phyloP scores from a whole-genome alignment of 2,888 invertebrate genomes.

The Dilophus febrilis region DNA sequence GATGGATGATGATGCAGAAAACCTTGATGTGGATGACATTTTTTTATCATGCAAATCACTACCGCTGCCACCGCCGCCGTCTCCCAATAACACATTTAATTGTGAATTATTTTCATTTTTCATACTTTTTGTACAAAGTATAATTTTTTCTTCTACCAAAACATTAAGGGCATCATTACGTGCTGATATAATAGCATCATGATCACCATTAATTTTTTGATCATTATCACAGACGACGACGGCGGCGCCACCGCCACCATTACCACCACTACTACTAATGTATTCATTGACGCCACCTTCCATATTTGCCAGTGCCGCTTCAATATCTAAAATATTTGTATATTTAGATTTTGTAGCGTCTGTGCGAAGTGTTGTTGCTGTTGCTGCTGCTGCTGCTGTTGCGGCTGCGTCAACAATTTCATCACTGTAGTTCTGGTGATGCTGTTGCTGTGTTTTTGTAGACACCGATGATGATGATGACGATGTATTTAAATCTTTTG shows the following conservation, averaged over 20 bases:
- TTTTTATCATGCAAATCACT: too few relatives aligned
- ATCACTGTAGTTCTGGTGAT: too few relatives aligned
- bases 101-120: constrained; percentile 9
- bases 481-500: not conserved
- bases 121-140: constrained; percentile 8
- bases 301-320: constrained; percentile 55
- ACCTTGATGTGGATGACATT: too few relatives aligned
- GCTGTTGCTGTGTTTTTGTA: not conserved
- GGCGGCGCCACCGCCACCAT: too few relatives aligned
- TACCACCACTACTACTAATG: constrained; percentile 23
- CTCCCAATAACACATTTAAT: not conserved
- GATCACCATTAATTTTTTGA: constrained; percentile 25
- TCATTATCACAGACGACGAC: too few relatives aligned
- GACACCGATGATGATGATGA: not conserved
- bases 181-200: constrained; percentile 13
- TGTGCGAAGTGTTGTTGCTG: constrained; percentile 11
- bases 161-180: not conserved
- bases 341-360: too few relatives aligned
- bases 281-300: constrained; percentile 34
- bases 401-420: not conserved
- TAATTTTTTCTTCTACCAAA: constrained; percentile 15
- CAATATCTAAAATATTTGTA: constrained; percentile 44
- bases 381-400: not conserved
- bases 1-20: too few relatives aligned
- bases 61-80: too few relatives aligned